A percentile compares a stretch with the other conserved stretches of the same genome.
These are phyloP conservation scores for Cricetomys ansorgei DNA, from an alignment of 2,113 vertebrate species.

Conservation along the genomic window DNA sequence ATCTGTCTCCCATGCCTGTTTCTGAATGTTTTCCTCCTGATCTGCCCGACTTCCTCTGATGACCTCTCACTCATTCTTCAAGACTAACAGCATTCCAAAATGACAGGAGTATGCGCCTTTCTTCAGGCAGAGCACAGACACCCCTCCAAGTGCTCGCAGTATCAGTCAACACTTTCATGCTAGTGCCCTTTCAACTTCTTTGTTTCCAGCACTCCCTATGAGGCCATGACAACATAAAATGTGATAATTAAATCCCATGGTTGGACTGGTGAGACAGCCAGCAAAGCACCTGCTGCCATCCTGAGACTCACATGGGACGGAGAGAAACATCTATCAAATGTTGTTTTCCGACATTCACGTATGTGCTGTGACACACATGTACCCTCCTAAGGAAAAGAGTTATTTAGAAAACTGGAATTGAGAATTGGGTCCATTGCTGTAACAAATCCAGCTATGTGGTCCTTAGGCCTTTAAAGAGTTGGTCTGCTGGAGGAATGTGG, in stretches of 20 bases:
- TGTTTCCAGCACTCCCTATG: not conserved
- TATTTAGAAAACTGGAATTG: not conserved
- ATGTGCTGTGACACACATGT: not conserved
- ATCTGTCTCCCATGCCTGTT: not conserved
- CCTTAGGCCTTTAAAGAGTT: not conserved
- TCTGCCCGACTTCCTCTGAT: not conserved
- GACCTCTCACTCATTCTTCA: slow-evolving; percentile 11
- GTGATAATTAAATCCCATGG: not conserved
- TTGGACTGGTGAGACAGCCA: not conserved
- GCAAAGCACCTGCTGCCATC: not conserved
- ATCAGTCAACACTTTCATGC: not conserved
- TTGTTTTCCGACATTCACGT: not conserved
- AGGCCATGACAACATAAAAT: not conserved
- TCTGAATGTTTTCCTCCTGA: not conserved
- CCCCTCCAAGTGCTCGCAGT: not conserved
- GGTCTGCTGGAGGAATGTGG: not conserved
- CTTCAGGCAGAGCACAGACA: not conserved
- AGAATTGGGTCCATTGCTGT: not conserved
- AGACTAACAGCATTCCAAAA: not conserved
- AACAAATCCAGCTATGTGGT: not conserved
- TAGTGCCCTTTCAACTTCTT: not conserved
- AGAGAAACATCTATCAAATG: not conserved
- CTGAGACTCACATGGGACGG: not conserved
- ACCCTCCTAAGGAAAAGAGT: not conserved
- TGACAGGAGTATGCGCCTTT: not conserved